Evolutionary conservation across 2,888 invertebrate genomes (phyloP).

Genomic region (Apamea sordens): DNA sequence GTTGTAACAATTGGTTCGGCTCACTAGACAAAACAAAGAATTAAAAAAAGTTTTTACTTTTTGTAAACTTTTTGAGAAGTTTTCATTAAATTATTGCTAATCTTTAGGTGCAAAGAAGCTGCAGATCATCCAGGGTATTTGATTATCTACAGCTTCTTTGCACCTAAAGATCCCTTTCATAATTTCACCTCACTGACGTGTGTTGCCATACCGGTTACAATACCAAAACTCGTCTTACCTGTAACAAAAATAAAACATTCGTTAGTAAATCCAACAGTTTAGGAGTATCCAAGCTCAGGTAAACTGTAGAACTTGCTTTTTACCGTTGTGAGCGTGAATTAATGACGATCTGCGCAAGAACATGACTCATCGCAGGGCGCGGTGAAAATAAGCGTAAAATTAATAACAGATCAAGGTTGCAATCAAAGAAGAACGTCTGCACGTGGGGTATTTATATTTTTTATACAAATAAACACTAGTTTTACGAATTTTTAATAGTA

Average conservation of each 20-base stretch:
- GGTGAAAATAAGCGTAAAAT: slow-evolving; percentile 84
- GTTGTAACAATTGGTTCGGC: slow-evolving; percentile 74
- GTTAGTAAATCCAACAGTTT: slow-evolving; percentile 46
- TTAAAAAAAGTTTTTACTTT: background rate
- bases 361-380: slow-evolving; percentile 74
- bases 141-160: too few relatives aligned
- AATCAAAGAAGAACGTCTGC: slow-evolving; percentile 74
- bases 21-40: slow-evolving; percentile 42
- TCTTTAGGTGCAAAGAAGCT: background rate
- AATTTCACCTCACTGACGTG: slow-evolving; percentile 28
- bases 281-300: slow-evolving; percentile 37
- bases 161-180: too few relatives aligned
- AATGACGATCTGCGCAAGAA: slow-evolving; percentile 68
- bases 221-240: slow-evolving; percentile 62
- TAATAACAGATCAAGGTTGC: slow-evolving; percentile 85
- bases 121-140: background rate
- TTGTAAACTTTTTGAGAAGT: background rate
- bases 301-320: slow-evolving; percentile 44
- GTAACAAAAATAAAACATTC: slow-evolving; percentile 63
- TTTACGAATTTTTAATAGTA: slow-evolving; percentile 56
- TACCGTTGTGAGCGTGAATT: slow-evolving; percentile 62
- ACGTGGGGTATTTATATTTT: slow-evolving; percentile 70
- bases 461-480: slow-evolving; percentile 71
- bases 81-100: background rate
- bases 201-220: slow-evolving; percentile 18